These are phyloP conservation scores for Oceanodroma leucorhoa DNA, from an alignment of 2,797 vertebrate species.

Conservation along the genomic window DNA sequence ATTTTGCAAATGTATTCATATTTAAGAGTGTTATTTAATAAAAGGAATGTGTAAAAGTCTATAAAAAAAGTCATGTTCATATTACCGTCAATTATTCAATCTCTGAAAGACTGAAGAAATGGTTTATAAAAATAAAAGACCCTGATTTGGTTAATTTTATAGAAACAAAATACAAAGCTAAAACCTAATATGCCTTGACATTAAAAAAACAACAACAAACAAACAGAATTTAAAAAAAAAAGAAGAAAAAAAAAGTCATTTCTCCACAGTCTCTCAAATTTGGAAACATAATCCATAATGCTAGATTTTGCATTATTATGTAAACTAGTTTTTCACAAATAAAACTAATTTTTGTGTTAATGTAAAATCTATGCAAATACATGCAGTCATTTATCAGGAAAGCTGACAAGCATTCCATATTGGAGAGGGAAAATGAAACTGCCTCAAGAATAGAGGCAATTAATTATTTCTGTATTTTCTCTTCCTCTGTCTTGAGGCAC, in stretches of 20 bases:
- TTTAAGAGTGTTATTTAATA: background rate
- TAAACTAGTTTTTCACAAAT: constrained; percentile 85
- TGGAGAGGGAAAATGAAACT: constrained; percentile 86
- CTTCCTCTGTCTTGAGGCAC: constrained; percentile 82
- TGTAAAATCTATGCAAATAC: constrained; percentile 98
- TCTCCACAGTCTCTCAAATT: constrained; percentile 44
- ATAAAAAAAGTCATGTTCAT: background rate
- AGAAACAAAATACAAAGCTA: constrained; percentile 17
- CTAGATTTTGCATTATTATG: constrained; percentile 83
- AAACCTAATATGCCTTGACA: constrained; percentile 3
- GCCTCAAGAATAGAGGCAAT: constrained; percentile 90
- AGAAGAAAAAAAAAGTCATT: background rate
- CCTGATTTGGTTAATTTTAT: background rate
- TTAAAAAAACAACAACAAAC: background rate
- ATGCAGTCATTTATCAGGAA: constrained; percentile 95
- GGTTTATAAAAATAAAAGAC: background rate
- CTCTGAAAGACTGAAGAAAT: background rate
- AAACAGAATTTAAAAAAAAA: background rate
- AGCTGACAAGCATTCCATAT: constrained; percentile 96
- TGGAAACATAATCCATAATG: constrained; percentile 72
- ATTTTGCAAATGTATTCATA: background rate
- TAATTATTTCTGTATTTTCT: constrained; percentile 91
- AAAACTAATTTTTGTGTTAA: constrained; percentile 89
- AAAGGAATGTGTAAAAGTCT: background rate
- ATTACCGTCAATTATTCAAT: background rate